phyloP scores from a whole-genome alignment of 2,113 vertebrate species.

The Cyprinodon variegatus region DNA sequence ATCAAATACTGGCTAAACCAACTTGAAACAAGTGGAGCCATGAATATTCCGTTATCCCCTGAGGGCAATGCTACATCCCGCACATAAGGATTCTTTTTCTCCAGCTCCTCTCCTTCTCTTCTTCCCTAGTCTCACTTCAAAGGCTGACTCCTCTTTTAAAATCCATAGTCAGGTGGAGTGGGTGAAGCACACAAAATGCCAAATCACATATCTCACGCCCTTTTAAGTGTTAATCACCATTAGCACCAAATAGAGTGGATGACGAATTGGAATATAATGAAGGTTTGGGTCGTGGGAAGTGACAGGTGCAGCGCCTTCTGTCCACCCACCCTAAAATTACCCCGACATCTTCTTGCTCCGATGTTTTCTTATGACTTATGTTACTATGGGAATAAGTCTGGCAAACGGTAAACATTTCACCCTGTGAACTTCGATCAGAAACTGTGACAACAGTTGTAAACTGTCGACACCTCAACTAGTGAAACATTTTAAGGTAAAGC shows the following conservation, averaged over 20 bases:
- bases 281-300: constrained; percentile 69
- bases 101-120: constrained; percentile 28
- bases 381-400: background rate
- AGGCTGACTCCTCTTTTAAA: constrained; percentile 53
- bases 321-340: background rate
- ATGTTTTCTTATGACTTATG: constrained; percentile 37
- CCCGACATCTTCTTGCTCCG: constrained; percentile 48
- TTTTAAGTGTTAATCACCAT: constrained; percentile 74
- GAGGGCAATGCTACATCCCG: constrained; percentile 54
- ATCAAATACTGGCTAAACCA: constrained; percentile 78
- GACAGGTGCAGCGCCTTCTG: constrained; percentile 31
- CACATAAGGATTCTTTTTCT: constrained; percentile 40
- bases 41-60: constrained; percentile 71
- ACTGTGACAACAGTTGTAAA: constrained; percentile 18
- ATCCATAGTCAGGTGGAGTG: constrained; percentile 54
- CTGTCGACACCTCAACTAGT: constrained; percentile 9
- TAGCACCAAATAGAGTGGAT: constrained; percentile 33
- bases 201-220: constrained; percentile 49
- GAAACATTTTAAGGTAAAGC: constrained; percentile 7
- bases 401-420: constrained; percentile 50
- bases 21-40: constrained; percentile 72
- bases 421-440: constrained; percentile 46
- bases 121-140: constrained; percentile 67
- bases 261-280: constrained; percentile 57
- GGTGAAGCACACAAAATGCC: constrained; percentile 45